phyloP scores from a whole-genome alignment of 92 coral and sea anemone genomes.

The Siderastrea siderea region DNA sequence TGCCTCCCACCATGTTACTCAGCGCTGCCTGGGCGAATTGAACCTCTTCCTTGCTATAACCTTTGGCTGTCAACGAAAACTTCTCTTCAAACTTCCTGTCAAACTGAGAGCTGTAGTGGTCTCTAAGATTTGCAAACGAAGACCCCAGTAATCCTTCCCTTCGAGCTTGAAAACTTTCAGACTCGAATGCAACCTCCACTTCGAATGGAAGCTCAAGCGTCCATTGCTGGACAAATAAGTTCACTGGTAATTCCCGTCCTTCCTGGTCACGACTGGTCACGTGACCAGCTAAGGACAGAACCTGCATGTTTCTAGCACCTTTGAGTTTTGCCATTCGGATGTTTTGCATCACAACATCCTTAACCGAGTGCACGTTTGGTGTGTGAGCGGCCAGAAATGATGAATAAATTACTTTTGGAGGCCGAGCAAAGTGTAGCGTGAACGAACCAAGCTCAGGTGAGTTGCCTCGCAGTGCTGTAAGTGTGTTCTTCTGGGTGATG shows the following conservation, averaged over 20 bases:
- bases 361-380: conserved; percentile 92
- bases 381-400: conserved; percentile 88
- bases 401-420: conserved; percentile 66
- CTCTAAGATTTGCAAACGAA: conserved; percentile 72
- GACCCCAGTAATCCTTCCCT: conserved; percentile 75
- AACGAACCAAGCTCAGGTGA: conserved; percentile 94
- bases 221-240: conserved; percentile 88
- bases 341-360: conserved; percentile 85
- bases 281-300: conserved; percentile 86
- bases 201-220: conserved; percentile 92
- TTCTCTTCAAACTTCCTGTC: conserved; percentile 92
- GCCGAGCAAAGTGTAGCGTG: conserved; percentile 76
- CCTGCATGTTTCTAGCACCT: conserved; percentile 59
- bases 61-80: conserved; percentile 83
- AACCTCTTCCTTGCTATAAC: conserved; percentile 76
- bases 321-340: conserved; percentile 75
- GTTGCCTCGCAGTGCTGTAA: conserved; percentile 81
- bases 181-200: conserved; percentile 89
- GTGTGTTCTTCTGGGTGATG: conserved; percentile 60
- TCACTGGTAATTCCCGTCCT: conserved; percentile 81
- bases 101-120: conserved; percentile 75
- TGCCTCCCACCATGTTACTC: conserved; percentile 95
- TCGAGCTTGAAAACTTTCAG: conserved; percentile 77
- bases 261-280: conserved; percentile 76
- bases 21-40: conserved; percentile 94